phyloP scores from a whole-genome alignment of 2,113 vertebrate species.

The Aix galericulata region DNA sequence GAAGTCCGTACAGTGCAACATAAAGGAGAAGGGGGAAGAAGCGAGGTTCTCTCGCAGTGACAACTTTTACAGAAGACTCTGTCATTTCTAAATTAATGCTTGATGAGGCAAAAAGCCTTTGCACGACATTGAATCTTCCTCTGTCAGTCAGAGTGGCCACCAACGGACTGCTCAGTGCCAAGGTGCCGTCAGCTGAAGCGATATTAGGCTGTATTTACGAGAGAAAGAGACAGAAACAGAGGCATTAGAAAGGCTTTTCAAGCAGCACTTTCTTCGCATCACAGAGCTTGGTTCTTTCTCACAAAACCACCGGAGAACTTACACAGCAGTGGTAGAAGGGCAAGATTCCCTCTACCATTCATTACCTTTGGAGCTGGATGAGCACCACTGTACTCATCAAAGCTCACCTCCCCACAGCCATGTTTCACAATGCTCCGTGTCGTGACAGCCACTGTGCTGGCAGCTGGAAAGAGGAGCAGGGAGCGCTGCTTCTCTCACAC shows the following conservation, averaged over 20 bases:
- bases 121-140: slow-evolving; percentile 67
- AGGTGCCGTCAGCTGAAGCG: slow-evolving; percentile 57
- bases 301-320: neutral
- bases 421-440: neutral
- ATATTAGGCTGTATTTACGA: slow-evolving; percentile 75
- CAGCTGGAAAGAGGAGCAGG: neutral
- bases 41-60: slow-evolving; percentile 55
- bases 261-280: neutral
- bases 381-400: neutral
- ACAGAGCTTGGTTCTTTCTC: neutral
- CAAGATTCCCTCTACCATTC: neutral
- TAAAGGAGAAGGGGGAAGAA: slow-evolving; percentile 80
- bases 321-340: neutral
- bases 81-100: slow-evolving; percentile 76
- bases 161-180: slow-evolving; percentile 56
- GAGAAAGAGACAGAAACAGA: slow-evolving; percentile 16
- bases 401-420: neutral
- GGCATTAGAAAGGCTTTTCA: neutral
- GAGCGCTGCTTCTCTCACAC: neutral
- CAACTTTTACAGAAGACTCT: slow-evolving; percentile 71
- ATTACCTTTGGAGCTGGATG: neutral
- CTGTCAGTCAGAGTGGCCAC: slow-evolving; percentile 71
- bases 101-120: slow-evolving; percentile 78
- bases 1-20: slow-evolving; percentile 79
- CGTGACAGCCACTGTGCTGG: neutral